A percentile compares a stretch with the other conserved stretches of the same genome.
phyloP scores from a whole-genome alignment of 2,113 vertebrate genomes.

The Trematomus loennbergii region DNA sequence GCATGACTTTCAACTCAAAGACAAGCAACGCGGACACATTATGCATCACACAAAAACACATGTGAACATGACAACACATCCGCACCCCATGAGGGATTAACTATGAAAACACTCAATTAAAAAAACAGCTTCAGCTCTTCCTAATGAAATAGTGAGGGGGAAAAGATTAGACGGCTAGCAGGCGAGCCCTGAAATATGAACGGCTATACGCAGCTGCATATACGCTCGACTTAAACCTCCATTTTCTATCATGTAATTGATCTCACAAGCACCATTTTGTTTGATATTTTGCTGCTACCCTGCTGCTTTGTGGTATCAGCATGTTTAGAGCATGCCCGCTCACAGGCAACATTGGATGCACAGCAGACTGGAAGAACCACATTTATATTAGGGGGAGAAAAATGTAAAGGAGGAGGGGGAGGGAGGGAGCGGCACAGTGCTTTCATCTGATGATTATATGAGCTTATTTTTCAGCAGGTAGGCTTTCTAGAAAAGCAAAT shows the following conservation, averaged over 20 bases:
- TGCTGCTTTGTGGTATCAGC: slow-evolving; percentile 72
- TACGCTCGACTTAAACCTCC: slow-evolving; percentile 77
- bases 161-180: slow-evolving; percentile 64
- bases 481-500: slow-evolving; percentile 60
- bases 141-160: slow-evolving; percentile 63
- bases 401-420: slow-evolving; percentile 47
- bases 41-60: slow-evolving; percentile 33
- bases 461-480: slow-evolving; percentile 74
- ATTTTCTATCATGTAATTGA: slow-evolving; percentile 84
- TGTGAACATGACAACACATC: slow-evolving; percentile 38
- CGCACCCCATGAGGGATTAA: slow-evolving; percentile 60
- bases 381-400: slow-evolving; percentile 57
- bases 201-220: slow-evolving; percentile 70
- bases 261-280: slow-evolving; percentile 84
- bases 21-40: slow-evolving; percentile 18
- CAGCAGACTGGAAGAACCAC: slow-evolving; percentile 59
- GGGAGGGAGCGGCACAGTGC: slow-evolving; percentile 52
- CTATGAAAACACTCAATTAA: slow-evolving; percentile 61
- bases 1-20: slow-evolving; percentile 17
- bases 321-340: slow-evolving; percentile 74
- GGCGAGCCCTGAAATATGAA: slow-evolving; percentile 66
- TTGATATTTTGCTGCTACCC: slow-evolving; percentile 73
- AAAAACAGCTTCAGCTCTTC: slow-evolving; percentile 63
- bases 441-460: slow-evolving; percentile 72
- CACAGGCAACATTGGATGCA: slow-evolving; percentile 64